Base-by-base conservation (phyloP, 2,888 invertebrate species). In the Lasioglossum malachurum region DNA sequence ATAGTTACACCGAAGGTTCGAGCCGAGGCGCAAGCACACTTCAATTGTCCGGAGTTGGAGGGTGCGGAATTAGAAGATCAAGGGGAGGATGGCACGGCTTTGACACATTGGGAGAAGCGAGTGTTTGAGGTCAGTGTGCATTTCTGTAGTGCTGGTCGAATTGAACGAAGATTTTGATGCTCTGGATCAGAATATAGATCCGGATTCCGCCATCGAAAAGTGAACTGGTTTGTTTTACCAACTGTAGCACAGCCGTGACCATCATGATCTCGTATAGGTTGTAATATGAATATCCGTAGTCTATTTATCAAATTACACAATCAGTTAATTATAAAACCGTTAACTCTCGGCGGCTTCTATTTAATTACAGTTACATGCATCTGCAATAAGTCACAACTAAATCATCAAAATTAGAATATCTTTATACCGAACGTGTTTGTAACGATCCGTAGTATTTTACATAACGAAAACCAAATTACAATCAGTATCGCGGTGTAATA, bases 101-200 rank as follows among this genome's bases (percentile, higher is more conserved):
- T 99, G 72, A 99, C 99, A 0, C 99, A 99, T 94, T 99, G 99
- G 99, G 99, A 99, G 95, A 99, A 99, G 94, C 96, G 99, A 80
- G 97, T 99, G 2, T 99, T 99, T 95, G 99, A 99, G 97, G 99
- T 99, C 93, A 95, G 94, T 86, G 44, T 46, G 23, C 23, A 23
- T 8, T 35, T 31, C 16, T 23, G 35, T 8, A 35, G 31, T 35
- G 31, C 16, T 31, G 7, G 19, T 12, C 23, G 44, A 44, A 44
- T 53, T 8, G 23, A 53, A 23, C 19, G 53, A 53, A 53, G 7
- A 53, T 53, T 23, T 53, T 53, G 53, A 53, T 23, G 8, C 8
- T 23, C 53, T 23, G 23, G 7, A 23, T 53, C 23, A 23, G 23
- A 53, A 23, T 23, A 23, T 23, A 53, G 23, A 53, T 23, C 23